Percentiles rank a stretch among this genome's conserved stretches.
Conservation (phyloP, 2,888 invertebrate genomes). For the Corythucha ciliata region DNA sequence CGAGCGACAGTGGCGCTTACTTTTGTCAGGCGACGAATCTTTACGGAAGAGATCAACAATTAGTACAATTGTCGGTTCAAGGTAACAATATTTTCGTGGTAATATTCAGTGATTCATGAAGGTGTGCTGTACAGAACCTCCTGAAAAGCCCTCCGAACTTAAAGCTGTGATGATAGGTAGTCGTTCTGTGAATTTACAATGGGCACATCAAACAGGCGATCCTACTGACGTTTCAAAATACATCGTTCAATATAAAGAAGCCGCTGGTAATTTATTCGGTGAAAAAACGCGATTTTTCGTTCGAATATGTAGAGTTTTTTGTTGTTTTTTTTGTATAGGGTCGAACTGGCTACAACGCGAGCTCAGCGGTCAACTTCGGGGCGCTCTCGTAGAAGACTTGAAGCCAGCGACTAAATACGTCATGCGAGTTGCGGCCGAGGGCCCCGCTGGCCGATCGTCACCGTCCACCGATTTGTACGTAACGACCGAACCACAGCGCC, state of each 20-base stretch:
- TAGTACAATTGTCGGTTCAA: constrained; percentile 62
- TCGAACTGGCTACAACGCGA: constrained; percentile 59
- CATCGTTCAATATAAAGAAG: constrained; percentile 57
- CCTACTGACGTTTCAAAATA: constrained; percentile 61
- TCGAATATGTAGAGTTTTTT: neutral
- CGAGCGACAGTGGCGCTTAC: constrained; percentile 64
- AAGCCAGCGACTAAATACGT: constrained; percentile 62
- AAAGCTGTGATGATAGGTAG: constrained; percentile 62
- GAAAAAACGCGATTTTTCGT: neutral
- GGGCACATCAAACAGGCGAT: constrained; percentile 65
- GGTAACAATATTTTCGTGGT: constrained; percentile 39
- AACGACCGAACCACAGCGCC: constrained; percentile 59
- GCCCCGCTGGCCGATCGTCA: constrained; percentile 57
- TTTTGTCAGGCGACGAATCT: constrained; percentile 69
- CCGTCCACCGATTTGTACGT: constrained; percentile 55
- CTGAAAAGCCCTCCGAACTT: constrained; percentile 57
- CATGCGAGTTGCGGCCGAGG: constrained; percentile 63
- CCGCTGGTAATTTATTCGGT: constrained; percentile 17
- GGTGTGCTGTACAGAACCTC: constrained; percentile 60
- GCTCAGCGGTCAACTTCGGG: constrained; percentile 54
- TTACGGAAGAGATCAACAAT: constrained; percentile 60
- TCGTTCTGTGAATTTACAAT: constrained; percentile 62
- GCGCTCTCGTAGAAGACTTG: constrained; percentile 56
- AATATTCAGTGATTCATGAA: neutral
- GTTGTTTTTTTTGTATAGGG: constrained; percentile 31